These are phyloP conservation scores for Thalassaphorura encarpata DNA, from an alignment of 1,140 invertebrate species.

Conservation along the genomic window DNA sequence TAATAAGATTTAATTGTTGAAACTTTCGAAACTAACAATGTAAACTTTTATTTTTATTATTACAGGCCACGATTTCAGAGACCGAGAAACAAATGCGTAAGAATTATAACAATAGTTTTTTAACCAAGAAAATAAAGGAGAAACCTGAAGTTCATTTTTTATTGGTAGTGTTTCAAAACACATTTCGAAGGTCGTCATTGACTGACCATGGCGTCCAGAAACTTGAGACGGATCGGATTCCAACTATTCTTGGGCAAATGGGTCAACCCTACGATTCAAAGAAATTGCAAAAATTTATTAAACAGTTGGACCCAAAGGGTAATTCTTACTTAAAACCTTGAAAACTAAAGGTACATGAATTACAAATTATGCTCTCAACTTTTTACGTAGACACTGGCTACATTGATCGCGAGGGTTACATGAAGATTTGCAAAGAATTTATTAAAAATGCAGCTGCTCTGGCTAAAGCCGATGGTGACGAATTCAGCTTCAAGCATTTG, in stretches of 20 bases:
- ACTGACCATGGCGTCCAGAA: not conserved
- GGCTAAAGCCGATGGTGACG: not conserved
- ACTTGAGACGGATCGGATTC: conserved; percentile 2
- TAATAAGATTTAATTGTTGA: too few species aligned
- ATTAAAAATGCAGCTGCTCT: conserved; percentile 1
- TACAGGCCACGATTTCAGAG: too few species aligned
- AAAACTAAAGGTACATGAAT: not conserved
- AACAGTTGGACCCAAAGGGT: conserved; percentile 6
- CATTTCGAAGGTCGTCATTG: conserved; percentile 2
- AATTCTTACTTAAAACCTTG: not conserved
- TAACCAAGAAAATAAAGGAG: not conserved
- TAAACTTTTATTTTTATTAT: too few species aligned
- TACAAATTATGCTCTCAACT: not conserved
- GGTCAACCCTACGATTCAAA: conserved; percentile 1
- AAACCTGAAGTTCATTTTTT: not conserved
- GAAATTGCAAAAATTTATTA: conserved; percentile 1
- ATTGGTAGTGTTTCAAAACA: conserved; percentile 4
- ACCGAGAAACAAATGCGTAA: not conserved
- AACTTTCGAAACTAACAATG: too few species aligned
- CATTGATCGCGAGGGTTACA: not conserved
- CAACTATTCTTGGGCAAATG: conserved; percentile 5
- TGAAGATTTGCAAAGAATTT: conserved; percentile 1
- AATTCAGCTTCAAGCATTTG: conserved; percentile 2
- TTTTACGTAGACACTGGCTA: conserved; percentile 4
- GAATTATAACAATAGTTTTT: not conserved